Conservation (phyloP, 1,140 invertebrate species). For the Oncopodura yosiiana region DNA sequence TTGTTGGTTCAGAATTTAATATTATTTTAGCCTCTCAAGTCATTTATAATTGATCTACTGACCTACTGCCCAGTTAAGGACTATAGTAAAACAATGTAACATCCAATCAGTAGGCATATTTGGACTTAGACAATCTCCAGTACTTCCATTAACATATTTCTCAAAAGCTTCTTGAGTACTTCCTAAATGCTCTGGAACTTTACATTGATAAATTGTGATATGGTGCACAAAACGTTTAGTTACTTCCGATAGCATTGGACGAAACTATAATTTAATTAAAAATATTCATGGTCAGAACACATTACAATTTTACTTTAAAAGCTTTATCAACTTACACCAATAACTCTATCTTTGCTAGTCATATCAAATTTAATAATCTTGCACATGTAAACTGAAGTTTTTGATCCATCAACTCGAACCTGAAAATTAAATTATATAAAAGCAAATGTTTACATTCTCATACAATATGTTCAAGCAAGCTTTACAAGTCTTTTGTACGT, state of each 20-base stretch:
- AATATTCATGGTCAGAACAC: not conserved
- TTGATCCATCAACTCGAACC: constrained; percentile 10
- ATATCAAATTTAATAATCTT: constrained; percentile 65
- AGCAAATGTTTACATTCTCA: not conserved
- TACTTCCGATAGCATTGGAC: constrained; percentile 47
- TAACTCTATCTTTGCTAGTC: constrained; percentile 63
- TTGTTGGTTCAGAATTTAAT: not conserved
- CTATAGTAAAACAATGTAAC: constrained; percentile 60
- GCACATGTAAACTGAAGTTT: constrained; percentile 41
- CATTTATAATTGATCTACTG: constrained; percentile 49
- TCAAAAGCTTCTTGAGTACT: constrained; percentile 36
- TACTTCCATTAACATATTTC: constrained; percentile 50
- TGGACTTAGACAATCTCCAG: constrained; percentile 56
- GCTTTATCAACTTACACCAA: constrained; percentile 48
- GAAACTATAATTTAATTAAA: constrained; percentile 46
- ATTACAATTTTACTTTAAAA: not conserved
- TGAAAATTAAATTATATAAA: not conserved
- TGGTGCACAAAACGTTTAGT: constrained; percentile 60
- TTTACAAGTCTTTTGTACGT: constrained; percentile 36
- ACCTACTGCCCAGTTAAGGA: constrained; percentile 73
- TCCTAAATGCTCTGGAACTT: constrained; percentile 37
- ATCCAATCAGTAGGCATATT: constrained; percentile 62
- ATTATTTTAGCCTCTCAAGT: not conserved
- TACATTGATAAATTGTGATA: constrained; percentile 74
- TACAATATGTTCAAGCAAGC: not conserved